These are phyloP conservation scores for Vipera latastei DNA, from an alignment of 2,797 vertebrate genomes.

Conservation along the genomic window DNA sequence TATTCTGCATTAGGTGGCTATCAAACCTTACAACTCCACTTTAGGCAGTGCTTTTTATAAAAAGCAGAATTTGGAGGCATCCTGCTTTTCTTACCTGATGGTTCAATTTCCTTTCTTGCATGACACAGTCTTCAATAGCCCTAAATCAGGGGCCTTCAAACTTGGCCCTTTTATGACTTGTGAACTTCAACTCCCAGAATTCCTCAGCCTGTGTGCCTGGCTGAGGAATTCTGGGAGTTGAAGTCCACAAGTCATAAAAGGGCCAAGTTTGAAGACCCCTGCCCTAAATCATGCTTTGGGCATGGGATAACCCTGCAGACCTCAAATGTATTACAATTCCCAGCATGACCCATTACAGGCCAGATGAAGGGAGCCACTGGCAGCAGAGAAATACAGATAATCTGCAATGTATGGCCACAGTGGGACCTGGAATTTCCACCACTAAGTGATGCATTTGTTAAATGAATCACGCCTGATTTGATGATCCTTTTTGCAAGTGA, in stretches of 20 bases:
- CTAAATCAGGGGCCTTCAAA: neutral
- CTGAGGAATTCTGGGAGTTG: no score
- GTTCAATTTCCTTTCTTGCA: neutral
- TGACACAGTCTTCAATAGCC: neutral
- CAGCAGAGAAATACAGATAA: neutral
- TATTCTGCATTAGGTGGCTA: neutral
- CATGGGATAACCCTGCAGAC: neutral
- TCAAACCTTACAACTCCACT: neutral
- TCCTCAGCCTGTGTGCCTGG: no score
- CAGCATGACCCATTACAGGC: neutral
- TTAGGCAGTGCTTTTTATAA: neutral
- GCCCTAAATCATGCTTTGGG: neutral
- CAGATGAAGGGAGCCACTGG: neutral
- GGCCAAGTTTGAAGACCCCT: no score
- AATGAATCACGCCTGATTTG: neutral
- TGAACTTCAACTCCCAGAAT: no score
- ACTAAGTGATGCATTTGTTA: neutral
- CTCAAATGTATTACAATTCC: neutral
- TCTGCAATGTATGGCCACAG: neutral
- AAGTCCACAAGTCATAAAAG: no score
- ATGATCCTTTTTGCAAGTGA: neutral
- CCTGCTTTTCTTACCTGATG: neutral
- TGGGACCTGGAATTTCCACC: neutral
- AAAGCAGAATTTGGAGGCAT: neutral
- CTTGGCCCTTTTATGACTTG: no score